Evolutionary conservation across 2,888 invertebrate species (phyloP).

Genomic region (Nemapogon koenigi): DNA sequence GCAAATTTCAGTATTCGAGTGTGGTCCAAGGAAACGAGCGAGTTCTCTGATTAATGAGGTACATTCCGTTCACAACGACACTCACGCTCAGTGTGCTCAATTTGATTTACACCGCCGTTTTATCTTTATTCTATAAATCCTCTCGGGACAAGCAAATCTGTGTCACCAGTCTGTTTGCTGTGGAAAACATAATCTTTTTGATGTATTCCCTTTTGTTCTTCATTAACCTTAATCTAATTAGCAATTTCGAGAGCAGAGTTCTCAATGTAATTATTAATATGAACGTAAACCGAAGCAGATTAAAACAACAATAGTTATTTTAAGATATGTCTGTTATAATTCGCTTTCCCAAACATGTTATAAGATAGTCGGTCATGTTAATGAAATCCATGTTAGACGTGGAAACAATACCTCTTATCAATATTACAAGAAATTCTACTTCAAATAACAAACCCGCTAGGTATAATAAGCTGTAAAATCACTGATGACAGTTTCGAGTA

Average conservation of each 20-base stretch:
- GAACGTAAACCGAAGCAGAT: too few species aligned
- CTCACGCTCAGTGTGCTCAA: neutral
- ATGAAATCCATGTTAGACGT: too few species aligned
- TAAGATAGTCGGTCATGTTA: too few species aligned
- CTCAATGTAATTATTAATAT: too few species aligned
- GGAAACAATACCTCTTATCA: too few species aligned
- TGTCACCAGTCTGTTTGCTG: neutral
- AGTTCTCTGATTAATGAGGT: constrained; percentile 2
- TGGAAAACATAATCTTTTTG: neutral
- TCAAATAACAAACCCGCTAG: too few species aligned
- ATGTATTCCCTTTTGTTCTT: neutral
- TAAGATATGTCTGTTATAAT: too few species aligned
- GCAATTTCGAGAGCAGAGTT: neutral
- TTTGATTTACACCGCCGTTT: constrained; percentile 10
- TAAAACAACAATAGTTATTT: too few species aligned
- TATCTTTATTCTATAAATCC: constrained; percentile 12
- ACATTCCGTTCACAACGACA: neutral
- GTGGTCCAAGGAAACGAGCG: neutral
- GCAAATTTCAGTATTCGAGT: too few species aligned
- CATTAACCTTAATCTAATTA: neutral
- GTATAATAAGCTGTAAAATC: neutral
- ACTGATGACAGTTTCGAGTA: neutral
- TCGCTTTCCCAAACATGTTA: too few species aligned
- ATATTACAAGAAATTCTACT: too few species aligned
- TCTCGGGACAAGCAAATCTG: neutral